phyloP scores from a whole-genome alignment of 37 sponge, comb jelly and placozoan species.

The Cladorhizidae sp. region DNA sequence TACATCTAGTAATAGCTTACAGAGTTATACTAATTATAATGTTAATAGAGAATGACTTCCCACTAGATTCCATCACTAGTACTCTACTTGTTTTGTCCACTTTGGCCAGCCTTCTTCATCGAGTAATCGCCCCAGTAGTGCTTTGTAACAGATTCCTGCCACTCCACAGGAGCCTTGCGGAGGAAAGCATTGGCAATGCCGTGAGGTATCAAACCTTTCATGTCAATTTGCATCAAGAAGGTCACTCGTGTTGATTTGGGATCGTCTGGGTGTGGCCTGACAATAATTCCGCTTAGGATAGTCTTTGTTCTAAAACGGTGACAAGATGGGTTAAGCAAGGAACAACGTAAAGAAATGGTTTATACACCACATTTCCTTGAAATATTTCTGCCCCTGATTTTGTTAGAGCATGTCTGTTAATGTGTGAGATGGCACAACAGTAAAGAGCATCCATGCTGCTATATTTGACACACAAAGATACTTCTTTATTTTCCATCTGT shows the following conservation, averaged over 20 bases:
- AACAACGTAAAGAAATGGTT: background rate
- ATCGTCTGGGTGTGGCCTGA: slow-evolving; percentile 55
- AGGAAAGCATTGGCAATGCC: slow-evolving; percentile 46
- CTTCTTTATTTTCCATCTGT: background rate
- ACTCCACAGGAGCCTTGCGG: slow-evolving; percentile 25
- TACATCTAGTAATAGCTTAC: too few species aligned
- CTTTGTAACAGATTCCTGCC: slow-evolving; percentile 34
- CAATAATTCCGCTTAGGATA: slow-evolving; percentile 55
- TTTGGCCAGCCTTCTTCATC: background rate
- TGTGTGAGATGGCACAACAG: too few species aligned
- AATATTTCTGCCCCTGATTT: too few species aligned
- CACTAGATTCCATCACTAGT: too few species aligned
- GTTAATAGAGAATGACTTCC: too few species aligned
- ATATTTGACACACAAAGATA: too few species aligned
- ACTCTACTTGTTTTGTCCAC: too few species aligned
- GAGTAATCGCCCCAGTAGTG: slow-evolving; percentile 17
- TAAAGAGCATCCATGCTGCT: too few species aligned
- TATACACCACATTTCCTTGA: too few species aligned
- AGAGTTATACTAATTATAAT: too few species aligned
- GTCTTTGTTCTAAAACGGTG: slow-evolving; percentile 48
- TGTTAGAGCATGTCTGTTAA: too few species aligned
- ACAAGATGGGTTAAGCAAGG: background rate
- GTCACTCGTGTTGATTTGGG: slow-evolving; percentile 56
- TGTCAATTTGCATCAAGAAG: slow-evolving; percentile 65
- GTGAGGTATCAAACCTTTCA: slow-evolving; percentile 70